Evolutionary conservation across 2,888 invertebrate species (phyloP).

Genomic region (Conistra vaccinii): DNA sequence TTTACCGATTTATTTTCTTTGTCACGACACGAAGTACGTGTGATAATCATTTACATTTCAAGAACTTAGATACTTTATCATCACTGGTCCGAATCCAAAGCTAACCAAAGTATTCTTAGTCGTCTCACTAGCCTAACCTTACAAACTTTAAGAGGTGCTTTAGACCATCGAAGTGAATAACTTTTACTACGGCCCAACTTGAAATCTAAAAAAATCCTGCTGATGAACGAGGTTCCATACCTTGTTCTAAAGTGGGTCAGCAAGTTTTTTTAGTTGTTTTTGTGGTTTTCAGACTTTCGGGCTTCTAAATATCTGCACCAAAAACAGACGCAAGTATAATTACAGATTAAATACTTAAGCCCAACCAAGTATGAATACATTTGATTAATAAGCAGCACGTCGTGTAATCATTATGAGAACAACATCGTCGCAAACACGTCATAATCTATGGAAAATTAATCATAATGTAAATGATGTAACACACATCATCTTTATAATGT

Average conservation of each 20-base stretch:
- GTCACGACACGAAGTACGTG: not conserved
- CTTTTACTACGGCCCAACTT: too few species aligned
- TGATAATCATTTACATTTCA: not conserved
- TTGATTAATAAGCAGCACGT: conserved; percentile 35
- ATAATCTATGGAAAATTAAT: conserved; percentile 53
- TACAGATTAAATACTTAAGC: not conserved
- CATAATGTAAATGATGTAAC: conserved; percentile 38
- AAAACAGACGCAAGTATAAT: not conserved
- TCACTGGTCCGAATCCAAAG: not conserved
- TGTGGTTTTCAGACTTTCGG: too few species aligned
- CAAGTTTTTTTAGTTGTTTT: too few species aligned
- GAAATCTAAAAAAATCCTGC: too few species aligned
- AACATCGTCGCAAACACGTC: conserved; percentile 28
- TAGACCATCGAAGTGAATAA: too few species aligned
- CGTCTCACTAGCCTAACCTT: not conserved
- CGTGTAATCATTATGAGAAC: conserved; percentile 29
- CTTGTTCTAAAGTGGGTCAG: too few species aligned
- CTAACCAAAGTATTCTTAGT: not conserved
- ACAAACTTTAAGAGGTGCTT: too few species aligned
- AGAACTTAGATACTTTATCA: not conserved
- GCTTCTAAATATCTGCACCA: too few species aligned
- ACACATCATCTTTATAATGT: conserved; percentile 13
- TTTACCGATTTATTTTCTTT: not conserved
- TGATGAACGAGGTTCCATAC: too few species aligned
- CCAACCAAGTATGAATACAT: conserved; percentile 32